Conservation (phyloP, 2,888 invertebrate species). For the Neocrepidodera transversa region DNA sequence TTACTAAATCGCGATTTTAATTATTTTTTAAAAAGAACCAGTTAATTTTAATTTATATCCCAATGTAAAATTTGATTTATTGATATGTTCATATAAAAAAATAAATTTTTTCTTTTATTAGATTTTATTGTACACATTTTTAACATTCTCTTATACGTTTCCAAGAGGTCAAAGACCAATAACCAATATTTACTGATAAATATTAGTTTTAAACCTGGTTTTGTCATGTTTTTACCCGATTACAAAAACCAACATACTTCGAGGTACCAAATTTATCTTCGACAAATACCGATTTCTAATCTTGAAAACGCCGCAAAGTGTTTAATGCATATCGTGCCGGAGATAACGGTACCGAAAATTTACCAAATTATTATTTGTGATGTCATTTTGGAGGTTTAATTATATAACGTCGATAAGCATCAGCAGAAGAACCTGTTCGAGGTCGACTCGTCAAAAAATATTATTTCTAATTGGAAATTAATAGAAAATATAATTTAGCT, state of each 20-base stretch:
- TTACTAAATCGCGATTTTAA: no score
- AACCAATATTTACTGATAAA: background rate
- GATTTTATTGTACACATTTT: no score
- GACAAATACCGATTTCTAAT: background rate
- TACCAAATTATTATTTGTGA: constrained; percentile 21
- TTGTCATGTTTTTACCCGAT: background rate
- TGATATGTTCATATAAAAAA: no score
- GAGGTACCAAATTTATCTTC: background rate
- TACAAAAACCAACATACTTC: background rate
- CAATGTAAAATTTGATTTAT: no score
- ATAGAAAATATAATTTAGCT: no score
- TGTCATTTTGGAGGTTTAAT: constrained; percentile 19
- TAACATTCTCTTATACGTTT: no score
- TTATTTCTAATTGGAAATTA: no score
- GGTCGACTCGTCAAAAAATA: background rate
- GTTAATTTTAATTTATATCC: no score
- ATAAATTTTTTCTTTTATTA: no score
- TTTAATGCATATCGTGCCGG: background rate
- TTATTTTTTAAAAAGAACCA: no score
- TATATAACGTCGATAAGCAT: background rate
- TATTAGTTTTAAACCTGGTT: background rate
- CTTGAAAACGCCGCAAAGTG: background rate
- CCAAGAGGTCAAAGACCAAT: background rate
- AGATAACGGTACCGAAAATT: constrained; percentile 17
- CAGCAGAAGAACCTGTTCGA: constrained; percentile 2